phyloP scores from a whole-genome alignment of 2,113 vertebrate species.

The Alectura lathami region DNA sequence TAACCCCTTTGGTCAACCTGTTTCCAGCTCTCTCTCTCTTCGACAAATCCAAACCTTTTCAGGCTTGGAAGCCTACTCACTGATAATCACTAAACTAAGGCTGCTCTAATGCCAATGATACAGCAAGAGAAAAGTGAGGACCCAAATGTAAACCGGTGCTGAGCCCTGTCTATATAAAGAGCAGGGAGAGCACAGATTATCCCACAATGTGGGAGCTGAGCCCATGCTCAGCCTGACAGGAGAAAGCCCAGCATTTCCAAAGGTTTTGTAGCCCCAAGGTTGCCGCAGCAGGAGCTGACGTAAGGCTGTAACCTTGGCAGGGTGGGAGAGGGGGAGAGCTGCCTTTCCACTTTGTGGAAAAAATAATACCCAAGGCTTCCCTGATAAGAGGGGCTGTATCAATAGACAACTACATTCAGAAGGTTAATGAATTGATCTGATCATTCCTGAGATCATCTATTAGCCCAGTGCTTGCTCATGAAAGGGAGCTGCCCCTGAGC shows the following conservation, averaged over 20 bases:
- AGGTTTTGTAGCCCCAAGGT: conserved; percentile 55
- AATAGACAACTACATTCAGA: conserved; percentile 58
- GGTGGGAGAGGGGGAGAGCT: conserved; percentile 47
- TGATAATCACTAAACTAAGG: not conserved
- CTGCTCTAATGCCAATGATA: not conserved
- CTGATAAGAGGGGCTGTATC: conserved; percentile 62
- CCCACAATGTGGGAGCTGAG: not conserved
- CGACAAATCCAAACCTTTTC: not conserved
- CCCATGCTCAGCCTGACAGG: not conserved
- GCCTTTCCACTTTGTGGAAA: conserved; percentile 57
- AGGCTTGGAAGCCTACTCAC: not conserved
- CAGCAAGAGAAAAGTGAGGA: not conserved
- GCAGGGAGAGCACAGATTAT: conserved; percentile 12
- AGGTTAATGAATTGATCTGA: conserved; percentile 66
- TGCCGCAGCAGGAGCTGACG: conserved; percentile 34
- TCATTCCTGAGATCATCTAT: conserved; percentile 64
- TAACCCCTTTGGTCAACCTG: not conserved
- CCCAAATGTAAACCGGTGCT: not conserved
- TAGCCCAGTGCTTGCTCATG: conserved; percentile 43
- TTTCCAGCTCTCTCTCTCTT: not conserved
- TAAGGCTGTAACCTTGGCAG: conserved; percentile 66
- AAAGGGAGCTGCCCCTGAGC: conserved; percentile 44
- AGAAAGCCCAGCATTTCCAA: conserved; percentile 11
- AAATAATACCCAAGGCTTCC: conserved; percentile 68
- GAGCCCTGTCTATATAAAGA: not conserved